Base-by-base conservation (phyloP, 2,797 vertebrate species). In the Denticeps clupeoides region DNA sequence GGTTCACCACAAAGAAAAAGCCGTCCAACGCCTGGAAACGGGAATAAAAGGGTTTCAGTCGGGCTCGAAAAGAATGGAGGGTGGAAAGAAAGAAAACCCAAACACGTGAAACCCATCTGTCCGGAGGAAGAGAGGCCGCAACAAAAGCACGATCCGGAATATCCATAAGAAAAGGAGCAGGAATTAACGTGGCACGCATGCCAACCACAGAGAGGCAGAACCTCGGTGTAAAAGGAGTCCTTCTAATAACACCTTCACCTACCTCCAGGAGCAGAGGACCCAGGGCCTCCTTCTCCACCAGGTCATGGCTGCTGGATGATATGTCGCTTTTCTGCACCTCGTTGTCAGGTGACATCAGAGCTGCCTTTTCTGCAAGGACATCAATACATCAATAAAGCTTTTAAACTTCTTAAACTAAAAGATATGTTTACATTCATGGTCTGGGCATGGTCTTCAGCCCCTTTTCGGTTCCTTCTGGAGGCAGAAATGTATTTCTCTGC, bases 1-100 rank as follows among this genome's bases (percentile, higher is more conserved):
- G 85, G 71, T 97, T 94, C 53, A 90, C 90, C n/a, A 93, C 91
- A 1, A 95, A 97, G 82, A 97, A 95, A 69, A 97, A 95, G 32
- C 91, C 91, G 24, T 95, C 89, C 19, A 97, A 71, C 1, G 91
- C 90, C 93, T 97, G 78, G 26, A 35, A 33, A 47, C 33, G 26
- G 2, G 13, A 31, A 3, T 1, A 21, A 25, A 31, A 10, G 24
- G 32, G 6, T 26, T 23, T 18, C 13, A 32, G 3, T 40, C 3
- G 22, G 25, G 42, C 18, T 24, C 47, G 27, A 42, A 47, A 41
- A 12, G 12, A 18, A 10, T 9, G 18, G 24, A 10, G 8, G 33
- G 26, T 16, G 13, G 32, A n/a, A n/a, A n/a, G n/a, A n/a, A n/a
- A n/a, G n/a, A 21, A 45, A 8, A 32, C 29, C 38, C 25, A 33